Evolutionary conservation across 2,888 invertebrate species (phyloP).

Genomic region (Agrotis segetum): DNA sequence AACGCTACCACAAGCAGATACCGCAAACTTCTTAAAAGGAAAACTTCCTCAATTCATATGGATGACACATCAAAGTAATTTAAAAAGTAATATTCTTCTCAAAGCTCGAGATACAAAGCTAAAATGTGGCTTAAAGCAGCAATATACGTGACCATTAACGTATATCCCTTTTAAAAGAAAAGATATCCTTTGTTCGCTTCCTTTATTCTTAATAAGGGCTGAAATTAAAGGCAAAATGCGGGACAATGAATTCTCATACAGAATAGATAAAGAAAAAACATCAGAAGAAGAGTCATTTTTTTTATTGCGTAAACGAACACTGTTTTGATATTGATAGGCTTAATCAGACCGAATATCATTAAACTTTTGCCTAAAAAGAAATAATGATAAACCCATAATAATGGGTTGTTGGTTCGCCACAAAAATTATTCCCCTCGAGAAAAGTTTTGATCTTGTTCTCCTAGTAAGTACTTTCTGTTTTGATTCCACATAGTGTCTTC

Average conservation of each 20-base stretch:
- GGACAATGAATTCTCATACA: constrained; percentile 20
- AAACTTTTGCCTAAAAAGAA: background rate
- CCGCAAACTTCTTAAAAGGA: background rate
- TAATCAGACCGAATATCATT: background rate
- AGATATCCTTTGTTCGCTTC: constrained; percentile 42
- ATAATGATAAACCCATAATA: background rate
- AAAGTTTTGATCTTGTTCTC: no score
- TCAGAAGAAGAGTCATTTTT: background rate
- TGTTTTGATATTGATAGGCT: background rate
- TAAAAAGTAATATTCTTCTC: constrained; percentile 49
- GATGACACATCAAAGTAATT: constrained; percentile 48
- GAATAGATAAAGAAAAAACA: constrained; percentile 10
- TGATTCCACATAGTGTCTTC: no score
- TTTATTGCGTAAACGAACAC: background rate
- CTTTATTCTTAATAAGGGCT: constrained; percentile 36
- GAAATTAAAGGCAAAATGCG: constrained; percentile 41
- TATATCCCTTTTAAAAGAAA: constrained; percentile 32
- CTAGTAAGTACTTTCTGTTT: no score
- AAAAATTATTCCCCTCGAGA: no score
- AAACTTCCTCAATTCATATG: constrained; percentile 12
- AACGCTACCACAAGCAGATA: background rate
- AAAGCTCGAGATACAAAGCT: constrained; percentile 24
- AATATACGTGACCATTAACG: constrained; percentile 28
- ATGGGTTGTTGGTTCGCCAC: no score
- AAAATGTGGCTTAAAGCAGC: constrained; percentile 5